These are phyloP conservation scores for Ochropacha duplaris DNA, from an alignment of 2,888 invertebrate genomes.

Conservation along the genomic window DNA sequence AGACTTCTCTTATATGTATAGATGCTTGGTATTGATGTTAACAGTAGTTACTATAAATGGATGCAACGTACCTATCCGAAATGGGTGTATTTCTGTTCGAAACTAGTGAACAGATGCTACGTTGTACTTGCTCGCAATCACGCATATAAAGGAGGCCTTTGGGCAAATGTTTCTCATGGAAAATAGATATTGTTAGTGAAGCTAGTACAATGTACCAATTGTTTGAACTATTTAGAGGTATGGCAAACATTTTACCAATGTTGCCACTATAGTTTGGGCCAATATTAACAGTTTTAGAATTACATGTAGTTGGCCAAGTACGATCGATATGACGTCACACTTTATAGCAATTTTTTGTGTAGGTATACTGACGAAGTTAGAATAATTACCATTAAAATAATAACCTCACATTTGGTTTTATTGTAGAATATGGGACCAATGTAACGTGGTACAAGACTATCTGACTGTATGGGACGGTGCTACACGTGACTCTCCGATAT, in stretches of 20 bases:
- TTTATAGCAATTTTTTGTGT: no score
- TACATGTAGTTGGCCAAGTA: no score
- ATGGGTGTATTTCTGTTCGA: background rate
- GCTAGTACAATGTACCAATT: background rate
- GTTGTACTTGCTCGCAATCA: slow-evolving; percentile 1
- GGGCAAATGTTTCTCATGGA: background rate
- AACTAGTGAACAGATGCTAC: slow-evolving; percentile 3
- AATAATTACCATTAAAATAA: no score
- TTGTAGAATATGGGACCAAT: slow-evolving; percentile 90
- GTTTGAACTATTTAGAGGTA: background rate
- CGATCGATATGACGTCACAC: no score
- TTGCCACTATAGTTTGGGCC: no score
- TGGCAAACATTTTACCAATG: no score
- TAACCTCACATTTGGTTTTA: background rate
- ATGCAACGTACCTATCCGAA: background rate
- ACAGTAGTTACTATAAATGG: slow-evolving; percentile 2
- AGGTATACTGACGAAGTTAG: no score
- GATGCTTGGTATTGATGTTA: slow-evolving; percentile 2
- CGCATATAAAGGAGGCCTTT: background rate
- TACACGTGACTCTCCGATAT: slow-evolving; percentile 86
- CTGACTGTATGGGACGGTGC: slow-evolving; percentile 92
- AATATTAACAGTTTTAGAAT: no score
- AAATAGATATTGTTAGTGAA: background rate
- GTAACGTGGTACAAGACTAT: slow-evolving; percentile 91
- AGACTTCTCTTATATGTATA: background rate